These are phyloP conservation scores for Heterotis niloticus DNA, from an alignment of 2,113 vertebrate species.

Conservation along the genomic window DNA sequence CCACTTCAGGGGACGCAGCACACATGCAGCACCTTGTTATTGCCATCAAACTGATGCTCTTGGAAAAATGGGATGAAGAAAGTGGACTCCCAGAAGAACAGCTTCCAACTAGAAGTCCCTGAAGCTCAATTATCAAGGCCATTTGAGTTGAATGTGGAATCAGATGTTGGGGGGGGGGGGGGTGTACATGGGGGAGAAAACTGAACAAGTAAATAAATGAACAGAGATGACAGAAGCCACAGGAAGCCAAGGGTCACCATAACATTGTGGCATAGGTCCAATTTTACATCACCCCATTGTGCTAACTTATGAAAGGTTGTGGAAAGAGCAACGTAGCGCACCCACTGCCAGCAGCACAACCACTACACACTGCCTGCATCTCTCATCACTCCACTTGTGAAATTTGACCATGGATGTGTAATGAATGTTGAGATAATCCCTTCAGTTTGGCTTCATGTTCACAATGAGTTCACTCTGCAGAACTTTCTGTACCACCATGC, in stretches of 20 bases:
- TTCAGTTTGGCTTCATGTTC: background rate
- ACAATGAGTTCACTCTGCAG: background rate
- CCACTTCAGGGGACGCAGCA: background rate
- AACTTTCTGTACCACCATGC: background rate
- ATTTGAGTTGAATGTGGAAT: background rate
- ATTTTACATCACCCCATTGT: background rate
- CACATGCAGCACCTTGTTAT: background rate
- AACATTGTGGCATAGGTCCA: background rate
- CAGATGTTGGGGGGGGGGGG: too few species aligned
- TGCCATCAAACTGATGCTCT: constrained; percentile 5
- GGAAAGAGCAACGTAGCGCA: too few species aligned
- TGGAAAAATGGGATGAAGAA: constrained; percentile 5
- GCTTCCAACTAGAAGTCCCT: background rate
- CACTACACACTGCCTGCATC: background rate
- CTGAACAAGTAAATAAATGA: too few species aligned
- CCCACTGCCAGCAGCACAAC: background rate
- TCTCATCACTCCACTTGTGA: background rate
- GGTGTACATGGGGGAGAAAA: background rate
- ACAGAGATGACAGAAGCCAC: background rate
- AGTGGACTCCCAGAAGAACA: background rate
- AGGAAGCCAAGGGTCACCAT: background rate
- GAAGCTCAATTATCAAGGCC: background rate
- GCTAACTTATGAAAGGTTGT: background rate
- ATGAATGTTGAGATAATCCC: background rate
- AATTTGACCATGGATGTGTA: background rate